Base-by-base conservation (phyloP, 1,140 invertebrate genomes). In the Schlechtendalia chinensis region DNA sequence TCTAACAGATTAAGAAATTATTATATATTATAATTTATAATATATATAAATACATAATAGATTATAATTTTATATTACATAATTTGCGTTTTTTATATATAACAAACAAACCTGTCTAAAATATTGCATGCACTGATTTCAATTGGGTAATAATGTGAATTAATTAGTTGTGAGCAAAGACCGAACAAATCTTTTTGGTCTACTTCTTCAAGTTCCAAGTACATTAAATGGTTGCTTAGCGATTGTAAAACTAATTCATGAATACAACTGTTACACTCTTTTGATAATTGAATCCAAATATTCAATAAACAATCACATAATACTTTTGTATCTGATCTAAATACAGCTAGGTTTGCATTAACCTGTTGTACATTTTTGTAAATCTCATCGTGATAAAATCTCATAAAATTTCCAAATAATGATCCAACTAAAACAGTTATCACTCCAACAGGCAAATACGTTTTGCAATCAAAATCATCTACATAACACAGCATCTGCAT, bases 301-400 rank as follows among this genome's bases (percentile, higher is more conserved):
- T 79, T 79, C 22, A 61, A 11, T 17, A 79, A 29, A 19, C 39
- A 47, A 16, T 47, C 22, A 0, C 39, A 58, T 63, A 79, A 61
- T 24, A 79, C 14, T 45, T 79, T 79, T 47, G 58, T 79, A n/a
- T 79, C 75, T n/a, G 75, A 61, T 63, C 24, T 79, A n/a, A 79
- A 79, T 63, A 24, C 16, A 12, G 11, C 47, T 0, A 79, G 22
- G 19, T 58, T 79, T 61, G 50, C 39, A 22, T 50, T 61, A 39
- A 5, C 27, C n/a, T 45, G 22, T 6, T 12, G 32, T 11, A 63
- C 58, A 79, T 79, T 8, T 63, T 77, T 61, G n/a, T 63, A 79
- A 59, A 79, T 61, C 4, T 63, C 22, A 22, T 79, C 32, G 39
- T n/a, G 56, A 47, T 79, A 79, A 17, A 79, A 79, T 27, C 29